Percentiles rank a stretch among this genome's conserved stretches.
Evolutionary conservation across 2,888 invertebrate genomes (phyloP).

Genomic region (Lissocephala sabroskyi): DNA sequence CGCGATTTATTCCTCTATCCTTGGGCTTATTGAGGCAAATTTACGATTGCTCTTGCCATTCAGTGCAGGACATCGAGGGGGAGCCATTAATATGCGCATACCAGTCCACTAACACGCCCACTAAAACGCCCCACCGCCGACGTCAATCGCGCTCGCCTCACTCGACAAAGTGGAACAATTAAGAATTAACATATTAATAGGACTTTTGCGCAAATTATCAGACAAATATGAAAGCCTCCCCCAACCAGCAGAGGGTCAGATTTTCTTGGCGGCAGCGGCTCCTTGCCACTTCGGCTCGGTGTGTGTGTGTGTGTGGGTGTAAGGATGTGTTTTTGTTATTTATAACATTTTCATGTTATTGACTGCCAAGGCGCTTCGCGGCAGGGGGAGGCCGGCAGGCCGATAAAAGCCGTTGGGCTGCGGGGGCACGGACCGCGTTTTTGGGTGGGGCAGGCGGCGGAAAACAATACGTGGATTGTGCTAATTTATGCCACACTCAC

Average conservation of each 20-base stretch:
- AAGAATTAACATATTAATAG: constrained; percentile 66
- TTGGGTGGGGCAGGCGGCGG: constrained; percentile 12
- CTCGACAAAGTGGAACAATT: constrained; percentile 49
- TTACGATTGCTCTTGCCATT: constrained; percentile 34
- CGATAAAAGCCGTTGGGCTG: not conserved
- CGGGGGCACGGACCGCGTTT: not conserved
- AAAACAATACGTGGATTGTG: constrained; percentile 65
- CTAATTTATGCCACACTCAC: constrained; percentile 56
- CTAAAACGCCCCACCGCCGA: too few species aligned
- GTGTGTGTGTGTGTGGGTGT: constrained; percentile 5
- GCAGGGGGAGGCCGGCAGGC: constrained; percentile 6
- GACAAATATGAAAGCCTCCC: constrained; percentile 42
- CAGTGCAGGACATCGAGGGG: constrained; percentile 9
- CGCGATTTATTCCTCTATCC: too few species aligned
- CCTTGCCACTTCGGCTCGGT: too few species aligned
- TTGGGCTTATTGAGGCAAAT: too few species aligned
- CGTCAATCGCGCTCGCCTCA: not conserved
- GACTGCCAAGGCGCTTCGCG: constrained; percentile 38
- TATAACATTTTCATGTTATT: constrained; percentile 62
- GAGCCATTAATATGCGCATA: constrained; percentile 48
- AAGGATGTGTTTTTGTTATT: constrained; percentile 49
- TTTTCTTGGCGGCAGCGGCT: too few species aligned
- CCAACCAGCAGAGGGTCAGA: too few species aligned
- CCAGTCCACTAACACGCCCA: too few species aligned
- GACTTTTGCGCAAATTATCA: constrained; percentile 64